Percentiles rank a stretch among this genome's conserved stretches.
Evolutionary conservation across 2,113 vertebrate species (phyloP).

Genomic region (Tenebrosternarchus preto): DNA sequence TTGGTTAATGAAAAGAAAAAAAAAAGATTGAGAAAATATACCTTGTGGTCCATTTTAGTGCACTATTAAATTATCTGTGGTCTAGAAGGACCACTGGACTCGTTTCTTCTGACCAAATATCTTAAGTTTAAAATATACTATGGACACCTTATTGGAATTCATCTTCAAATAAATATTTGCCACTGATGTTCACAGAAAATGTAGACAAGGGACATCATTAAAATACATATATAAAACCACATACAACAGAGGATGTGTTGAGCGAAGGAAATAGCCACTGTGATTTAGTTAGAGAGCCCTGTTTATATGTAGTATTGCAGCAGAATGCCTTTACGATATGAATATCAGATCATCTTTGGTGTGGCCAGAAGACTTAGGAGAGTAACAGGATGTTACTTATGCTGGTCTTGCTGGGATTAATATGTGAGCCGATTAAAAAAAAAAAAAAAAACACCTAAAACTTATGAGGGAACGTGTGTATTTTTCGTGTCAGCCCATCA

Average conservation of each 20-base stretch:
- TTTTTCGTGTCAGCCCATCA: constrained; percentile 42
- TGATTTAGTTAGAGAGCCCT: background rate
- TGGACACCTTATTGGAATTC: constrained; percentile 18
- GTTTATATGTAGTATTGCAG: background rate
- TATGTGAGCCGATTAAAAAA: background rate
- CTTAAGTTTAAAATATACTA: constrained; percentile 28
- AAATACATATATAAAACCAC: constrained; percentile 38
- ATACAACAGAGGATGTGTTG: background rate
- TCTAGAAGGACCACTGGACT: background rate
- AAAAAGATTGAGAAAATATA: background rate
- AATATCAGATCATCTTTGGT: constrained; percentile 40
- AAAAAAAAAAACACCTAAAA: background rate
- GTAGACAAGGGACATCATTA: constrained; percentile 4
- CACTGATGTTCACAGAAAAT: background rate
- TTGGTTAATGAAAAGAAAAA: no score
- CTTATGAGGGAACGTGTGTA: background rate
- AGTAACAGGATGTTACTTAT: constrained; percentile 8
- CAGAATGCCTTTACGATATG: background rate
- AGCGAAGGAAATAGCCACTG: constrained; percentile 8
- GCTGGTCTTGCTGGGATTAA: constrained; percentile 5
- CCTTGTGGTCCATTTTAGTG: constrained; percentile 3
- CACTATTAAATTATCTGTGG: constrained; percentile 17
- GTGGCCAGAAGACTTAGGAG: background rate
- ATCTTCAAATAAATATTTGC: constrained; percentile 27
- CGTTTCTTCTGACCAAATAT: background rate